Base-by-base conservation (phyloP, 2,797 vertebrate species). In the Eupleurogrammus muticus region DNA sequence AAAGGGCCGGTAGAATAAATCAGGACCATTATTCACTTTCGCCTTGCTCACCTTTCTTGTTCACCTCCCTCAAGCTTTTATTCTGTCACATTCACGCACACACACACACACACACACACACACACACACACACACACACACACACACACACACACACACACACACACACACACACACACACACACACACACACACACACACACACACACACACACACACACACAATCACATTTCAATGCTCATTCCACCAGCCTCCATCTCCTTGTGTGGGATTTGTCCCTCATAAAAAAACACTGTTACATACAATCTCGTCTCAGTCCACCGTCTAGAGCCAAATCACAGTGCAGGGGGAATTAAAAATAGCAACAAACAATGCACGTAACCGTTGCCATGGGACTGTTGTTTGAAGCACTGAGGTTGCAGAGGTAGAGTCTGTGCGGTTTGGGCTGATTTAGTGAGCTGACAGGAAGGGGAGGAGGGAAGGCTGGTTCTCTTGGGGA, bases 1-100 rank as follows among this genome's bases (percentile, higher is more conserved):
- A 69, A 87, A 82, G 35, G 47, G 60, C 32, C 1, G 9, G 58
- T 46, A 73, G 34, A 77, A 84, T 86, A 85, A 89, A 88, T 91
- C 69, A 82, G 54, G 49, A 58, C 38, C 48, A 36, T 57, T 28
- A 76, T 70, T 84, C 76, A 4, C 70, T 69, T 58, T 70, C 24
- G 20, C 65, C 49, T 17, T 12, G 50, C 35, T 67, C 28, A 62
- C 56, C 58, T 72, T 67, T 70, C 51, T 68, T 35, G 34, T 52
- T 51, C 51, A 49, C 36, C 23, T 13, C 71, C 69, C 28, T 52
- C 34, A 20, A 44, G 28, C 28, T 72, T 42, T 84, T 55, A 65
- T 60, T 54, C 19, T 53, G 23, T 14, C 21, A 16, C 24, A 3
- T 34, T 23, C 0, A 42, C 44, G 34, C n/a, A 47, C 36, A 77